Base-by-base conservation (phyloP, 2,113 vertebrate species). In the Pica pica region DNA sequence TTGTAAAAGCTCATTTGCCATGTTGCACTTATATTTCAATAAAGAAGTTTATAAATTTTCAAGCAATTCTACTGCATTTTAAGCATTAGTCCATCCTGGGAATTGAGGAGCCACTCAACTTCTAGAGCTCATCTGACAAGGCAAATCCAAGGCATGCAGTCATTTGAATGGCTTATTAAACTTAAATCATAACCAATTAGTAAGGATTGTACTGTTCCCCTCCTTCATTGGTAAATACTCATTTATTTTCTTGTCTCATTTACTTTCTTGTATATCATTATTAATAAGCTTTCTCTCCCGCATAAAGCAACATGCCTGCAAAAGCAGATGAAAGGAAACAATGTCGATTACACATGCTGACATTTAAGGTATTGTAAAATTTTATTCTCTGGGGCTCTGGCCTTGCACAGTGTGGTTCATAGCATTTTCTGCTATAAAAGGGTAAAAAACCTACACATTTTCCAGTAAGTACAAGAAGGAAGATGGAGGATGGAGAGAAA, bases 201-300 rank as follows among this genome's bases (percentile, higher is more conserved):
- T 57, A 85, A 79, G 46, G 81, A 82, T 33, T 85, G 44, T 73
- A 47, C 37, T 87, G n/a, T 79, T 93, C 30, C 23, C 57, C 61
- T 1, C 77, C 64, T 30, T 74, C 84, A 65, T 10, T 89, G 44
- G 83, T 95, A 96, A 95, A 97, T 94, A 94, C 49, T 87, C 12
- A 91, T 97, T 91, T 94, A 87, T 95, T 93, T 95, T 94, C 91
- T 96, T 94, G 77, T 96, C 91, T 95, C 77, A 84, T 89, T 88
- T 95, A 89, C 46, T 95, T 89, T 71, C 65, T 71, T 81, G 28
- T 42, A 49, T 69, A 79, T 63, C n/a, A n/a, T 75, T 93, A 84
- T 73, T 94, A 97, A 94, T 84, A 93, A 91, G 44, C 41, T 89
- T 94, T 91, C 35, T 84, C 26, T 60, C 8, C 61, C 65, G 65